Base-by-base conservation (phyloP, 2,113 vertebrate genomes). In the Cinclus mexicanus region DNA sequence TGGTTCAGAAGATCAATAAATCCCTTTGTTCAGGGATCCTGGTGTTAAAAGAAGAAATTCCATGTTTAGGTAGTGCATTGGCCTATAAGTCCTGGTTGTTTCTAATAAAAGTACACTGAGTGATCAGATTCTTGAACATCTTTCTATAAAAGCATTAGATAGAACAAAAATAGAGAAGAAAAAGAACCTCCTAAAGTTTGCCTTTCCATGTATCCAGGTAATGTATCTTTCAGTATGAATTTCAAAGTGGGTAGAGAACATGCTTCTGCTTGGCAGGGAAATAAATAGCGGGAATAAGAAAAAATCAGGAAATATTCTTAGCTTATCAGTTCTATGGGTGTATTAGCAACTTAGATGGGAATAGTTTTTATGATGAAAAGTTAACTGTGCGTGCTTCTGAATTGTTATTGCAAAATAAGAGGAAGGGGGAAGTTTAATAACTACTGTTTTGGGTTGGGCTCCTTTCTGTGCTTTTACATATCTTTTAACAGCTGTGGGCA, bases 401-500 rank as follows among this genome's bases (percentile, higher is more conserved):
- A 42, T 60, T 93, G 80, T 84, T 93, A 86, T n/a, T 84, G 65
- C 76, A 96, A 93, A 95, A 93, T 81, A 89, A 83, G 86, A 94
- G 94, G 92, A 95, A 97, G 82, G 68, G 76, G 80, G 88, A 96
- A 96, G 93, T 94, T 93, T 87, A 96, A 91, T 84, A 96, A 72
- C 50, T 89, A 39, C 71, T 89, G 83, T 31, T 96, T 92, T 87
- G 94, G 94, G 91, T 83, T 95, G 95, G 95, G 93, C 80, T 81
- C 89, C 83, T 89, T 92, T 94, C 59, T 93, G 83, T 86, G 47
- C 77, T 90, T 96, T 97, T 90, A 93, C 80, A 87, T 95, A 89
- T 96, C 92, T 97, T 93, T 96, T 95, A 96, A 92, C 96, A 96
- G 94, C 92, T 96, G 93, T 61, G 90, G 88, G 93, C 90, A 96